These are phyloP conservation scores for Nephrotoma appendiculata DNA, from an alignment of 2,888 invertebrate genomes.

Conservation along the genomic window DNA sequence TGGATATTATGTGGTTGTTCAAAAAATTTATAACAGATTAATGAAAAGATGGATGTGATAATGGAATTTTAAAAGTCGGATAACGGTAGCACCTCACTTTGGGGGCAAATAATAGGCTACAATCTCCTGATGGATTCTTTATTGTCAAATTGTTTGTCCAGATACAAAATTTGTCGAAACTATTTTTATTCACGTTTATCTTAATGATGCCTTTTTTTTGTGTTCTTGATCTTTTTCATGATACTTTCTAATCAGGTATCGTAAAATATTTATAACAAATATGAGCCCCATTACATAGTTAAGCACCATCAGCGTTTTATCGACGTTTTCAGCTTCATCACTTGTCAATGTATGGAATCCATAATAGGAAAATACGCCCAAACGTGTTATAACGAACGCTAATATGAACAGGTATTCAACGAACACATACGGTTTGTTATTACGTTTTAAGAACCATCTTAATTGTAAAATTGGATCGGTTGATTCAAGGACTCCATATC, in stretches of 20 bases:
- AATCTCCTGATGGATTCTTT: neutral
- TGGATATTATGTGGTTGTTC: no score
- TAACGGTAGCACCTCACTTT: no score
- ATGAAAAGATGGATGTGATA: no score
- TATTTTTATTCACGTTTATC: neutral
- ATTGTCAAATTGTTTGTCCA: neutral
- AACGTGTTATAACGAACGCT: neutral
- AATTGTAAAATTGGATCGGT: slow-evolving; percentile 47
- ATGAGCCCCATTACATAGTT: neutral
- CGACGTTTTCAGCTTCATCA: neutral
- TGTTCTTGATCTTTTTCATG: neutral
- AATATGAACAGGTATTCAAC: neutral
- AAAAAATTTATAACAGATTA: no score
- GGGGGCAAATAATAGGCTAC: no score
- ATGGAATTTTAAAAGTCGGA: no score
- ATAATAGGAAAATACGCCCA: neutral
- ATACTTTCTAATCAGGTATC: neutral
- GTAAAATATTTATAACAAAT: neutral
- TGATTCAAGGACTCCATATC: slow-evolving; percentile 41
- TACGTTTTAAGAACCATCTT: slow-evolving; percentile 35
- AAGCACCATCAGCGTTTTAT: neutral
- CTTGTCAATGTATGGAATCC: neutral
- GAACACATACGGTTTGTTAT: neutral
- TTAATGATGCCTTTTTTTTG: neutral
- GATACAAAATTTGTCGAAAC: neutral